These are phyloP conservation scores for Pocillopora meandrina DNA, from an alignment of 92 coral and sea anemone species.

Conservation along the genomic window DNA sequence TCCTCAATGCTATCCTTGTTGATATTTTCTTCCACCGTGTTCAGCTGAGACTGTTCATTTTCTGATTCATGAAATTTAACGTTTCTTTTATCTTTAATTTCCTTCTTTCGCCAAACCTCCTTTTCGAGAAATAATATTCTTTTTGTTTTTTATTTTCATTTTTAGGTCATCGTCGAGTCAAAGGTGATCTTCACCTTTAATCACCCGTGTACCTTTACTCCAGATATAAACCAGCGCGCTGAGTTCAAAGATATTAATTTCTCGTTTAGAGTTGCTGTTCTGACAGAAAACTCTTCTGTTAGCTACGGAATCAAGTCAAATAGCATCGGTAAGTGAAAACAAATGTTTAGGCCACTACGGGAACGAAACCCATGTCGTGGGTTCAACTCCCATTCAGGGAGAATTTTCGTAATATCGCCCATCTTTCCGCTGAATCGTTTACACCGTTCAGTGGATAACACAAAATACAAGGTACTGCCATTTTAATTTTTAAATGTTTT, in stretches of 20 bases:
- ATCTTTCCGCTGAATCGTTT: too few species aligned
- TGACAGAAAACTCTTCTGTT: conserved; percentile 24
- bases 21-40: neutral
- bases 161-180: conserved; percentile 10
- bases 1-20: neutral
- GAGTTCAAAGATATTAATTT: neutral
- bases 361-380: too few species aligned
- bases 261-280: conserved; percentile 17
- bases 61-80: too few species aligned
- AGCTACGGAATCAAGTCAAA: conserved; percentile 22
- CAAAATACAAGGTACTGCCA: too few species aligned
- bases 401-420: too few species aligned
- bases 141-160: neutral
- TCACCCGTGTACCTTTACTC: neutral
- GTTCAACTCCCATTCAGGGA: too few species aligned
- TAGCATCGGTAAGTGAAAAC: conserved; percentile 2
- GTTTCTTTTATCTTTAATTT: too few species aligned
- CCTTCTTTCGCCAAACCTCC: neutral
- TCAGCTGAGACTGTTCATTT: too few species aligned
- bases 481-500: too few species aligned
- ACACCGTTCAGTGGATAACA: too few species aligned
- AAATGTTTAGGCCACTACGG: too few species aligned
- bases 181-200: conserved; percentile 3
- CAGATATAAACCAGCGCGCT: neutral
- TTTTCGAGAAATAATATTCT: too few species aligned